Conservation (phyloP, 1,140 invertebrate genomes). For the Zaprionus gabonicus region DNA sequence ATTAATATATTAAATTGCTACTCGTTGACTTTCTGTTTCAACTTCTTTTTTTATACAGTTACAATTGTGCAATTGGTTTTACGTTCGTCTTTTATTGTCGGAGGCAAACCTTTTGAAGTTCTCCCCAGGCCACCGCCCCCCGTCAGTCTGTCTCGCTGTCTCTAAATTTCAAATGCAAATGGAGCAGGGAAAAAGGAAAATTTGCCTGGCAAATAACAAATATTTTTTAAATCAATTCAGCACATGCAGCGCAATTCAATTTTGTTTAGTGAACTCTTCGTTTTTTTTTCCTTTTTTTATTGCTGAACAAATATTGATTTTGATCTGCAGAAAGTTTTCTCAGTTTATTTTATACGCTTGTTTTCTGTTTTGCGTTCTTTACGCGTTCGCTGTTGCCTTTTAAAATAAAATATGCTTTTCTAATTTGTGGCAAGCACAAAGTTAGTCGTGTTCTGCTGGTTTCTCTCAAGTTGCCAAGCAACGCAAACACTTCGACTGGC, state of each 20-base stretch:
- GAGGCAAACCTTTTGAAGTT: slow-evolving; percentile 68
- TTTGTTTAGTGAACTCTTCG: slow-evolving; percentile 32
- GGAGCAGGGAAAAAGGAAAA: slow-evolving; percentile 38
- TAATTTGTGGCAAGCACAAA: slow-evolving; percentile 54
- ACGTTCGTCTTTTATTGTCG: slow-evolving; percentile 50
- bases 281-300: slow-evolving; percentile 25
- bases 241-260: slow-evolving; percentile 48
- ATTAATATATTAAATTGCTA: slow-evolving; percentile 11
- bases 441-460: slow-evolving; percentile 14
- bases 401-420: slow-evolving; percentile 52
- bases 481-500: slow-evolving; percentile 23
- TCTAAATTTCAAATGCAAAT: slow-evolving; percentile 60
- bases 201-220: slow-evolving; percentile 54
- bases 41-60: slow-evolving; percentile 9
- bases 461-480: slow-evolving; percentile 15
- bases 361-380: slow-evolving; percentile 20
- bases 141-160: not conserved
- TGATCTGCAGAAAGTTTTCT: slow-evolving; percentile 58
- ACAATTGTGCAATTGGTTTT: slow-evolving; percentile 52
- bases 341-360: slow-evolving; percentile 11
- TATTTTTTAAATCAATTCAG: slow-evolving; percentile 71
- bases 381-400: not conserved
- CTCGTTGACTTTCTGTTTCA: slow-evolving; percentile 20
- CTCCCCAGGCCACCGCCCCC: slow-evolving; percentile 22
- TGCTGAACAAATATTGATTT: slow-evolving; percentile 74